Evolutionary conservation across 2,888 invertebrate genomes (phyloP), one percentile per base, ranked within the genome.

Genomic region (Cephus sareptanus): DNA sequence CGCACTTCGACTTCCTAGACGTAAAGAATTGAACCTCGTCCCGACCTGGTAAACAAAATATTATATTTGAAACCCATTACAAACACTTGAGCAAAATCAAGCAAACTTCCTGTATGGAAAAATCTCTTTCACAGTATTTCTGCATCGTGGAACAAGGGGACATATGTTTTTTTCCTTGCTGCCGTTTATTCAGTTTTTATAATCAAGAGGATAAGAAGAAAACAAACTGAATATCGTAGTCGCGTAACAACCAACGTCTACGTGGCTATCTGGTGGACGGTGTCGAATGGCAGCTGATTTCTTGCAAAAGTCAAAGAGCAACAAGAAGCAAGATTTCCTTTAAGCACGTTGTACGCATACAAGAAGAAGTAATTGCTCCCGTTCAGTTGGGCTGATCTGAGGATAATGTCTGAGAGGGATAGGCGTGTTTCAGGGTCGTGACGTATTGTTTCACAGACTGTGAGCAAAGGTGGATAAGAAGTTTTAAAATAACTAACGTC

Each of bases 351-450:
- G 9, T 9, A 56, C 56, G 56, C 56, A 15, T 56, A 23, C 23
- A 23, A 56, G 56, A 37, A 37, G 37, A 23, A 23, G 23, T 15
- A 56, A 56, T 56, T 23, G 56, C 56, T 23, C 56, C 23, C 56
- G 56, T 56, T 9, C 15, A 1, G 23, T 56, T 56, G 56, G 56
- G 56, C 23, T 23, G 56, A 3, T 56, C 56, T 23, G 4, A 56
- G 23, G 56, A 56, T 56, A 23, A 56, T 2, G 6, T 23, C 56
- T 56, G 23, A 56, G 56, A 56, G 23, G 23, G 74, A 74, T 30
- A 34, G 74, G 31, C 23, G 74, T 30, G 11, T 74, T 74, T 74
- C 74, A 74, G 74, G 74, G 74, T 74, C 74, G 74, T 34, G 31
- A 35, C 30, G 30, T 74, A 74, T 74, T 35, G 11, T 35, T 71